A percentile compares a stretch with the other conserved stretches of the same genome.
Evolutionary conservation across 2,113 vertebrate genomes (phyloP).

Genomic region (Colossoma macropomum): DNA sequence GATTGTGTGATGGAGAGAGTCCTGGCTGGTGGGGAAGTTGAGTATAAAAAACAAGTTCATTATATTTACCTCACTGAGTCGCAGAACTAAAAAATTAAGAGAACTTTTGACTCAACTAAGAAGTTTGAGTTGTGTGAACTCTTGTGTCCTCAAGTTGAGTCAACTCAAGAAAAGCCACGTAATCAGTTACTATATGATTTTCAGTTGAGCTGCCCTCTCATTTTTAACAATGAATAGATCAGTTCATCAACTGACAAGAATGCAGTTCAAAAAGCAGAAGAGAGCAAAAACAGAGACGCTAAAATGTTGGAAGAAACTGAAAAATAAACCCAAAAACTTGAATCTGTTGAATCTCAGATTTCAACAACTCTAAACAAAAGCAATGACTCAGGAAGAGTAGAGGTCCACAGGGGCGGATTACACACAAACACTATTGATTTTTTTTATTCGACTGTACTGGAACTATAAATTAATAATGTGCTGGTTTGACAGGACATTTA

Average conservation of each 20-base stretch:
- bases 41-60: too few species aligned
- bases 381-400: slow-evolving; percentile 16
- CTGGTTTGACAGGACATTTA: slow-evolving; percentile 31
- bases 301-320: not conserved
- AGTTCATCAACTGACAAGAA: not conserved
- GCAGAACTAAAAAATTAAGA: too few species aligned
- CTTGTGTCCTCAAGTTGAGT: too few species aligned
- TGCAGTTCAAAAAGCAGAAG: not conserved
- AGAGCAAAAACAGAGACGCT: not conserved
- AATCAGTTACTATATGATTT: too few species aligned
- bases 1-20: too few species aligned
- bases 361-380: not conserved
- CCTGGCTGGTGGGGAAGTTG: too few species aligned
- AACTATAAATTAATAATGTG: slow-evolving; percentile 50
- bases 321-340: not conserved
- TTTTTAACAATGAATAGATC: too few species aligned
- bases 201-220: too few species aligned
- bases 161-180: too few species aligned
- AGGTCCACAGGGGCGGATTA: slow-evolving; percentile 45
- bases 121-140: too few species aligned
- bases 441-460: slow-evolving; percentile 50
- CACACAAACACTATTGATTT: slow-evolving; percentile 47
- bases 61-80: too few species aligned
- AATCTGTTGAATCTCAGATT: not conserved
- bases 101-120: too few species aligned